Percentiles rank a stretch among this genome's conserved stretches.
Evolutionary conservation across 2,888 invertebrate genomes (phyloP).

Genomic region (Drosophila helvetica): DNA sequence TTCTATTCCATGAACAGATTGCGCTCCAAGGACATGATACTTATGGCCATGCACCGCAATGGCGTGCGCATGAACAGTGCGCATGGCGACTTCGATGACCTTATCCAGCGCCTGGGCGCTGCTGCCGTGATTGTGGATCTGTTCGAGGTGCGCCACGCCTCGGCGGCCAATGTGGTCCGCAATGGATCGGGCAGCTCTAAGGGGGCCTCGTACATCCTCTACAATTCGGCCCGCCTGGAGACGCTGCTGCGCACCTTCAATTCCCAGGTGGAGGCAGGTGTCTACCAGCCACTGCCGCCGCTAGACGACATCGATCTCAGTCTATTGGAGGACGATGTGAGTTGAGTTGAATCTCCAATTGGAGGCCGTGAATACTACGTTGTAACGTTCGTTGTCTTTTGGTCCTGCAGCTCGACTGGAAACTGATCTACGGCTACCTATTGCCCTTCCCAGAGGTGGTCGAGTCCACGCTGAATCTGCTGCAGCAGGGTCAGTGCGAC

Average conservation of each 20-base stretch:
- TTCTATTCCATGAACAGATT: constrained; percentile 82
- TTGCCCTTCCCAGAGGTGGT: constrained; percentile 87
- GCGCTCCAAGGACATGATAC: constrained; percentile 87
- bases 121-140: constrained; percentile 89
- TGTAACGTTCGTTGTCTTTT: background rate
- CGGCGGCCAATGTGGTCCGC: constrained; percentile 85
- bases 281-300: constrained; percentile 87
- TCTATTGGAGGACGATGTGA: constrained; percentile 88
- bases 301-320: constrained; percentile 87
- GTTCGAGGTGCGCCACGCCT: constrained; percentile 87
- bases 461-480: constrained; percentile 85
- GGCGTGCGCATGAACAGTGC: constrained; percentile 84
- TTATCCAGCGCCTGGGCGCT: constrained; percentile 87
- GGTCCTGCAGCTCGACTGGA: constrained; percentile 89
- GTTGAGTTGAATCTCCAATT: background rate
- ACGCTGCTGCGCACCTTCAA: constrained; percentile 88
- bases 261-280: constrained; percentile 85
- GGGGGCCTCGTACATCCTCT: constrained; percentile 89
- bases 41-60: constrained; percentile 89
- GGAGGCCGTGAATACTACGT: background rate
- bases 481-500: constrained; percentile 85
- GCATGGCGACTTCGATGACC: constrained; percentile 77
- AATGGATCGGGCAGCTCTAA: constrained; percentile 80
- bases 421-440: constrained; percentile 88
- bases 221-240: constrained; percentile 90